Percentiles rank a stretch among this genome's conserved stretches.
Conservation (phyloP, 1,140 invertebrate genomes). For the Cecropterus lyciades region DNA sequence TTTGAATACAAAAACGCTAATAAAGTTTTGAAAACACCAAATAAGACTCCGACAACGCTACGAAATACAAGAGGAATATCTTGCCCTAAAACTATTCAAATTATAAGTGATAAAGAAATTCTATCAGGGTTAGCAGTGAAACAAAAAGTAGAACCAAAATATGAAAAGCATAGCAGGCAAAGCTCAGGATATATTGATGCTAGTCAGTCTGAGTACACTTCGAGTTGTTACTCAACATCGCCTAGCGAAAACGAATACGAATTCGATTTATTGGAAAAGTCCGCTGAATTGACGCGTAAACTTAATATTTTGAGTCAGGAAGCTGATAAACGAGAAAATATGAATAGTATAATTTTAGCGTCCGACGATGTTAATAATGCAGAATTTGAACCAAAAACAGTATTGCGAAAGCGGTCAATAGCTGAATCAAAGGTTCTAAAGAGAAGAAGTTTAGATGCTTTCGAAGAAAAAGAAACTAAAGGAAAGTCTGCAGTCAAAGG, state of each 20-base stretch:
- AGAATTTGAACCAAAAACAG: slow-evolving; percentile 51
- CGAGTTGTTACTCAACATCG: slow-evolving; percentile 80
- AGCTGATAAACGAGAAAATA: slow-evolving; percentile 59
- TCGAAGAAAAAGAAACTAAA: slow-evolving; percentile 45
- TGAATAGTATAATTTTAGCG: slow-evolving; percentile 49
- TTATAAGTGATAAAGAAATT: slow-evolving; percentile 83
- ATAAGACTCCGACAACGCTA: slow-evolving; percentile 72
- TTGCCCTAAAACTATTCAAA: slow-evolving; percentile 83
- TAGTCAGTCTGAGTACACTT: slow-evolving; percentile 82
- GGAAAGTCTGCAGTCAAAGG: slow-evolving; percentile 47
- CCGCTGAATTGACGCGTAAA: slow-evolving; percentile 77
- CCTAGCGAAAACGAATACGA: slow-evolving; percentile 83
- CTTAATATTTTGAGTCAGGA: slow-evolving; percentile 69
- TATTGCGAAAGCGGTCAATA: slow-evolving; percentile 64
- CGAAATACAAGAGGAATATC: slow-evolving; percentile 74
- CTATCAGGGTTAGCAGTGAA: slow-evolving; percentile 78
- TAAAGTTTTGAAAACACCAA: slow-evolving; percentile 77
- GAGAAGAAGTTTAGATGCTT: slow-evolving; percentile 44
- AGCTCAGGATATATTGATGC: slow-evolving; percentile 81
- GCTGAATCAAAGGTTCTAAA: slow-evolving; percentile 41
- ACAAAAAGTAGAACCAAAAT: slow-evolving; percentile 51
- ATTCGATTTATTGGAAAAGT: slow-evolving; percentile 78
- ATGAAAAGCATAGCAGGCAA: slow-evolving; percentile 61
- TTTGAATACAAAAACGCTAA: slow-evolving; percentile 60
- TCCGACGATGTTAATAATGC: slow-evolving; percentile 38